These are phyloP conservation scores for cattle (Bos taurus) DNA, from an alignment of 2,113 vertebrate genomes.

Conservation along the genomic window DNA sequence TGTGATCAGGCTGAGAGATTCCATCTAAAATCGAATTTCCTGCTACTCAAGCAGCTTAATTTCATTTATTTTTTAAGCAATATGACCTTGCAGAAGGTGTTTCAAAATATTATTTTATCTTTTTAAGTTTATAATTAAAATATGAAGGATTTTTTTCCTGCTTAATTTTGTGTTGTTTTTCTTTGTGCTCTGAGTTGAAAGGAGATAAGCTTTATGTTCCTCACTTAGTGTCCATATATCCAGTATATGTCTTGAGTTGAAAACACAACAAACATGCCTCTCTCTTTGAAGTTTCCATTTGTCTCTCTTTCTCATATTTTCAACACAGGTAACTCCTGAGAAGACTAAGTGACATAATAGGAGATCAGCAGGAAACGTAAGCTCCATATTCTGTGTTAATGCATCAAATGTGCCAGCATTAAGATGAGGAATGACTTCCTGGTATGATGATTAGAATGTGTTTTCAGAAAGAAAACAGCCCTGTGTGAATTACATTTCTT, in stretches of 20 bases:
- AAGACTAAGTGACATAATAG: slow-evolving; percentile 67
- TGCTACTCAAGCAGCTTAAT: slow-evolving; percentile 72
- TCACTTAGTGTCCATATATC: not conserved
- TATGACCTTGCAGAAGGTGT: not conserved
- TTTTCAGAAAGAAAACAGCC: slow-evolving; percentile 59
- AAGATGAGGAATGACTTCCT: slow-evolving; percentile 69
- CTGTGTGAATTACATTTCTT: slow-evolving; percentile 57
- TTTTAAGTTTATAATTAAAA: slow-evolving; percentile 59
- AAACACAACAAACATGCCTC: slow-evolving; percentile 48
- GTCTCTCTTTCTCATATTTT: slow-evolving; percentile 55
- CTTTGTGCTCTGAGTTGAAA: slow-evolving; percentile 45
- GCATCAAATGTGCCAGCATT: slow-evolving; percentile 64
- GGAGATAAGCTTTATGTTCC: slow-evolving; percentile 32
- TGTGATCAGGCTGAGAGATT: slow-evolving; percentile 69
- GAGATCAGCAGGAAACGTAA: slow-evolving; percentile 53
- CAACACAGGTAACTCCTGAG: slow-evolving; percentile 46
- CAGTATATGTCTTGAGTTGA: not conserved
- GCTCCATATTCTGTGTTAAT: slow-evolving; percentile 37
- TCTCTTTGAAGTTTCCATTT: slow-evolving; percentile 62
- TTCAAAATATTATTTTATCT: slow-evolving; percentile 37
- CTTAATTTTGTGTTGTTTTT: slow-evolving; percentile 34
- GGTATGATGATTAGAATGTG: slow-evolving; percentile 30
- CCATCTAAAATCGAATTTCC: slow-evolving; percentile 74
- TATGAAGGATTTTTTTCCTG: not conserved
- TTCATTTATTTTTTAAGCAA: slow-evolving; percentile 54